phyloP scores from a whole-genome alignment of 2,888 invertebrate genomes.

The Mesopsocus fuscifrons region DNA sequence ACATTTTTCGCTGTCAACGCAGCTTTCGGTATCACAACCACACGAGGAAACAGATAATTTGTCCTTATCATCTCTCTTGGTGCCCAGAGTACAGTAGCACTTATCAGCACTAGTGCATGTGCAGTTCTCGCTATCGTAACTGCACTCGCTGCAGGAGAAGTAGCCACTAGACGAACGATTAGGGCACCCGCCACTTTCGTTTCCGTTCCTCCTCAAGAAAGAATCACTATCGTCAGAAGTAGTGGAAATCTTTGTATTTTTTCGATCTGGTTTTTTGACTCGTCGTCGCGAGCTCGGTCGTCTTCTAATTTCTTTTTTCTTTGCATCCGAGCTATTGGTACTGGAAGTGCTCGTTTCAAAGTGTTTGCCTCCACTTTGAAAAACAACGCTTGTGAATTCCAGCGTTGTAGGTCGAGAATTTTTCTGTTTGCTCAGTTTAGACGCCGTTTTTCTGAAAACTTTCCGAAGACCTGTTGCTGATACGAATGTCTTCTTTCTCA shows the following conservation, averaged over 20 bases:
- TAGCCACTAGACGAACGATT: constrained; percentile 39
- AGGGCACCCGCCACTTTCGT: constrained; percentile 19
- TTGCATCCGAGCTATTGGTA: not conserved
- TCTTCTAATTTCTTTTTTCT: constrained; percentile 6
- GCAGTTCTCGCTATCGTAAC: constrained; percentile 68
- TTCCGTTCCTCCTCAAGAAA: constrained; percentile 24
- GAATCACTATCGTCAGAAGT: constrained; percentile 30
- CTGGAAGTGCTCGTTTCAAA: constrained; percentile 6
- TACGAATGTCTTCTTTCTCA: constrained; percentile 36
- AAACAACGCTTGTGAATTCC: constrained; percentile 27
- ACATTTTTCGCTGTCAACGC: constrained; percentile 72
- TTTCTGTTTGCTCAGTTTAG: constrained; percentile 15
- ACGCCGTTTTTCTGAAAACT: constrained; percentile 37
- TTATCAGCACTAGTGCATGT: constrained; percentile 56
- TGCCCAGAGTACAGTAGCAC: constrained; percentile 64
- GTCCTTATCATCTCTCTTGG: constrained; percentile 23
- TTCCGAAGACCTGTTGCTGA: constrained; percentile 38
- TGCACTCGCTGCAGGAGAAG: constrained; percentile 76
- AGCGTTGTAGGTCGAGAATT: constrained; percentile 15
- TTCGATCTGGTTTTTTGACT: constrained; percentile 26
- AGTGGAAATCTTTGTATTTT: constrained; percentile 21
- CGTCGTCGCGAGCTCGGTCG: constrained; percentile 15
- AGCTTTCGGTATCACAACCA: constrained; percentile 70
- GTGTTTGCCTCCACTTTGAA: constrained; percentile 20
- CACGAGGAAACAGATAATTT: constrained; percentile 32